Evolutionary conservation across 2,888 invertebrate genomes (phyloP), one percentile per base, ranked within the genome.

Genomic region (Hemicrepidius hirtus): DNA sequence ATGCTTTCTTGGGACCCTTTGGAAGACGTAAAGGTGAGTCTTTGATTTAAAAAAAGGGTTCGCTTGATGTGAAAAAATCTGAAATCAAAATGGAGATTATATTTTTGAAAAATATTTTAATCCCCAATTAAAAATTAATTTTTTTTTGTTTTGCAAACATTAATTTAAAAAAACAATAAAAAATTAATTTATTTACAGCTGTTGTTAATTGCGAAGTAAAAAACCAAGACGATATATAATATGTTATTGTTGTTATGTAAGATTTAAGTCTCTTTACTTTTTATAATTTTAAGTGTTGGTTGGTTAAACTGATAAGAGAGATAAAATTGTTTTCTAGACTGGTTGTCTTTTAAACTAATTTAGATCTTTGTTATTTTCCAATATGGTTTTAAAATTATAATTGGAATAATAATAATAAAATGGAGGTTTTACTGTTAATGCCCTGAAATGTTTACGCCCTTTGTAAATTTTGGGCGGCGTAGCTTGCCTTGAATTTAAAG

Each of bases 1-100:
- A 93, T 80, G 92, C 93, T 21, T 95, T 95, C 85, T 90, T 93
- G 80, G 95, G 95, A 64, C 96, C 96, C 10, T 96, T 92, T 83
- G 95, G 95, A 75, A 89, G 94, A 69, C 88, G 95, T 82, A 94
- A 94, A 92, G 94, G 94, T 94, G 87, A 88, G 87, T 20, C 2
- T 16, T 32, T 5, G n/a, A n/a, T 28, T 32, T 32, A 9, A 5
- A n/a, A n/a, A n/a, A 1, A 9, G 9, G 9, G 32, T 32, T 32
- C 32, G 7, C 7, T 32, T 32, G 32, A 9, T 32, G 9, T 32
- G 9, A 9, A 9, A 7, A 32, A 9, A 5, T 32, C 9, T 5
- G 7, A 32, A 32, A 32, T 9, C 32, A 32, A 32, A 32, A 32
- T 32, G 32, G 32, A 32, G 32, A 32, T 32, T 32, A 32, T 6